Evolutionary conservation across 2,797 vertebrate species (phyloP), one percentile per base, ranked within the genome.

Genomic region (Furcifer pardalis): DNA sequence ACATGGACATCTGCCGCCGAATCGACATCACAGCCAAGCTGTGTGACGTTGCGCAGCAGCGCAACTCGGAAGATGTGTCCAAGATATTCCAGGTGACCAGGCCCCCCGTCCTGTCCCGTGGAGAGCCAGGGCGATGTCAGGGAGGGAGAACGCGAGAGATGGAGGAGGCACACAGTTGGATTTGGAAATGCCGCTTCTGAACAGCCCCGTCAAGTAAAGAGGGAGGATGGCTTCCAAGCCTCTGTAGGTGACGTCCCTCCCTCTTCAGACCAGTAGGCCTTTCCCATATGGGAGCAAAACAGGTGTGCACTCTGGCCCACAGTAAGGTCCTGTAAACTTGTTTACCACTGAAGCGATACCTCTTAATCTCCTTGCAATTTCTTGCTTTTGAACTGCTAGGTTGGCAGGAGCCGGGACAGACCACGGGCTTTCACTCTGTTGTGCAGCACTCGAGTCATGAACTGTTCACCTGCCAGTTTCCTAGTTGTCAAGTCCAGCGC

Each of bases 21-120:
- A 99, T 99, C 89, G 99, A 99, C 96, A 99, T 99, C 97, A 99
- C 99, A 21, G 98, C 99, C 90, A 99, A 98, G 95, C 97, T 99
- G 95, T 99, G 99, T 32, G 99, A 99, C 86, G 98, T 99, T 81
- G 99, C 99, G 25, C 98, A 99, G 96, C 98, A 99, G 95, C 97
- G 99, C 94, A 99, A 98, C 97, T 99, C 98, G 0, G 98, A 99
- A 95, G 99, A 99, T 96, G 98, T 99, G 96, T 97, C 97, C 90
- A 98, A 97, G 96, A 99, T 99, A 96, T 99, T 99, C 96, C 97
- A 95, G 94, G 95, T 98, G 96, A 98, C 92, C 77, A 94, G 97
- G 94, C 94, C 83, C 80, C 74, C 91, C 84, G 86, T 77, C 87
- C 75, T 0, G n/a, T 90, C 90, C 86, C 40, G 1, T 88, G 90